Conservation (phyloP, 2,113 vertebrate genomes). For the Danionella cerebrum region DNA sequence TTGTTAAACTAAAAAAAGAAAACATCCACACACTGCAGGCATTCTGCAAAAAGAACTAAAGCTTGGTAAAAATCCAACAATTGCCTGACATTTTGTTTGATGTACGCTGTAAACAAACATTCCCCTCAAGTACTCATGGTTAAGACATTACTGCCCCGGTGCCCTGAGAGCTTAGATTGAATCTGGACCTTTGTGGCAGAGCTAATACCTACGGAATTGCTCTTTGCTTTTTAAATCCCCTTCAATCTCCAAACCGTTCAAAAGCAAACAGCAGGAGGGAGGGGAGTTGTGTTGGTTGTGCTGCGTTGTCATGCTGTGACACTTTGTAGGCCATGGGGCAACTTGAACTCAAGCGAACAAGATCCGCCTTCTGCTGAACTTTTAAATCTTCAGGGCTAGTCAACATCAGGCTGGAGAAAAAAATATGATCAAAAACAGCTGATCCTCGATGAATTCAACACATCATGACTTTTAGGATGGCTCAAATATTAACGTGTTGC, state of each 20-base stretch:
- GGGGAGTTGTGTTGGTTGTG: background rate
- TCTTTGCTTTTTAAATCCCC: constrained; percentile 46
- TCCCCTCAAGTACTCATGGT: constrained; percentile 31
- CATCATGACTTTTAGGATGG: too few relatives aligned
- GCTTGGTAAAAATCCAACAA: background rate
- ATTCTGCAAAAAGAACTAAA: background rate
- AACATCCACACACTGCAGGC: background rate
- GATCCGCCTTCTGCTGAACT: constrained; percentile 7
- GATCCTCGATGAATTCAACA: too few relatives aligned
- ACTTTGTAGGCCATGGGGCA: background rate
- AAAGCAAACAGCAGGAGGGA: constrained; percentile 1
- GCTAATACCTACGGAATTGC: constrained; percentile 51
- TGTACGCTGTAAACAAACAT: background rate
- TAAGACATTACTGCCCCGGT: constrained; percentile 48
- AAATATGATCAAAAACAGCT: background rate
- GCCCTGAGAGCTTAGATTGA: constrained; percentile 38
- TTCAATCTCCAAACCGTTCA: constrained; percentile 20
- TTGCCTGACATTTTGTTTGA: background rate
- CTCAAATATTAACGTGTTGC: too few relatives aligned
- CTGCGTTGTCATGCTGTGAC: background rate
- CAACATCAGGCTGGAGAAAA: background rate
- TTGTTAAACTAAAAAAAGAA: too few relatives aligned
- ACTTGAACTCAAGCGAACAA: background rate
- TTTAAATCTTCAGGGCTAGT: background rate
- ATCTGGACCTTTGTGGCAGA: constrained; percentile 40